These are phyloP conservation scores for Orthosia gothica DNA, from an alignment of 2,888 invertebrate species.

Conservation along the genomic window DNA sequence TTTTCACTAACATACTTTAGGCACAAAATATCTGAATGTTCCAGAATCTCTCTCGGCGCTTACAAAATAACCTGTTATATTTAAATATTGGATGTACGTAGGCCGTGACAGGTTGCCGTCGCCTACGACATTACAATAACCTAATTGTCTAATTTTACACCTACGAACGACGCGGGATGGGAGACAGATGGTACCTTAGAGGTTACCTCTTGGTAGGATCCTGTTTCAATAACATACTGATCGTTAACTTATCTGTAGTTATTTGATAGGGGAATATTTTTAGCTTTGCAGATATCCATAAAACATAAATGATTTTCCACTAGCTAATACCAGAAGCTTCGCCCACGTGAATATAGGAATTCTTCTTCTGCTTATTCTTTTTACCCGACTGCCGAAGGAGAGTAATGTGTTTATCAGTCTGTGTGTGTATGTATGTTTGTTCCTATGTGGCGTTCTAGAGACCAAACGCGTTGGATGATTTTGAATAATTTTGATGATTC, in stretches of 20 bases:
- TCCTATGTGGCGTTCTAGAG: no score
- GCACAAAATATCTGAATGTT: not conserved
- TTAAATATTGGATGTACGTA: slow-evolving; percentile 52
- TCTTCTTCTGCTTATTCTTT: no score
- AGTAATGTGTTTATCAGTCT: no score
- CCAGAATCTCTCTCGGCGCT: slow-evolving; percentile 20
- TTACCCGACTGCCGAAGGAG: no score
- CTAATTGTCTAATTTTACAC: slow-evolving; percentile 51
- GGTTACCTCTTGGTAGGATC: not conserved
- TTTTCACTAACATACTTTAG: slow-evolving; percentile 9
- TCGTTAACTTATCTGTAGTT: not conserved
- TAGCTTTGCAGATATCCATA: not conserved
- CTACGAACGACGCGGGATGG: slow-evolving; percentile 23
- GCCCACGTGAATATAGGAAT: no score
- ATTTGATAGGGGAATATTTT: not conserved
- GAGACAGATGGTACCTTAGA: slow-evolving; percentile 3
- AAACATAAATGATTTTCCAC: no score
- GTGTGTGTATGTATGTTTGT: no score
- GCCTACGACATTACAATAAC: slow-evolving; percentile 56
- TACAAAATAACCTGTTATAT: slow-evolving; percentile 56
- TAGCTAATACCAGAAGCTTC: no score
- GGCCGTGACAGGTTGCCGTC: slow-evolving; percentile 45
- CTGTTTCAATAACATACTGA: not conserved
- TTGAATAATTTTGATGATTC: no score
- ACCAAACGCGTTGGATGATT: no score